Conservation (phyloP, 1,140 invertebrate species). For the Drosophila tsacasi region DNA sequence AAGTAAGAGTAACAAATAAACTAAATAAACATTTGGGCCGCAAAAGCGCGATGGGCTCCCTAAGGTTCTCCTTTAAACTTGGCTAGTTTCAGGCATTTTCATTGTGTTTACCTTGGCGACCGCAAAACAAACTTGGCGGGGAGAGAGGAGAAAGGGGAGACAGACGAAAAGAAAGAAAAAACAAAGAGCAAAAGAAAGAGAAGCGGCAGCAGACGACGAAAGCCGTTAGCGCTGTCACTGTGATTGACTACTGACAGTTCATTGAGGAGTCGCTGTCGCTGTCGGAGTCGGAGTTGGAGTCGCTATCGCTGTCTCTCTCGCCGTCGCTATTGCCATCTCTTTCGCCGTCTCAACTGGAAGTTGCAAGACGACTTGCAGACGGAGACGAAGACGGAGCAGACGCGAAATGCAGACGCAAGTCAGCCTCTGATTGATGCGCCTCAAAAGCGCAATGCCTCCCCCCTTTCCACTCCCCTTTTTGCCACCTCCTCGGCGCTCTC, state of each 20-base stretch:
- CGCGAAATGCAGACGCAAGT: slow-evolving; percentile 32
- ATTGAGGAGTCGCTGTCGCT: slow-evolving; percentile 36
- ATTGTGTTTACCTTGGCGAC: slow-evolving; percentile 28
- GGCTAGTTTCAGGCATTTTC: slow-evolving; percentile 17
- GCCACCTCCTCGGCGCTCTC: slow-evolving; percentile 2
- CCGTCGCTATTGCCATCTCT: slow-evolving; percentile 7
- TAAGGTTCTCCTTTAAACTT: slow-evolving; percentile 1
- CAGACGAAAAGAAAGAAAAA: not conserved
- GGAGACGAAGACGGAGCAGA: slow-evolving; percentile 8
- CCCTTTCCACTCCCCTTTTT: slow-evolving; percentile 8
- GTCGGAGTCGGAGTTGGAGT: not conserved
- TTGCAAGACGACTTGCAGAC: slow-evolving; percentile 9
- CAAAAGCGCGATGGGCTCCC: not conserved
- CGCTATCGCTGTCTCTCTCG: slow-evolving; percentile 12
- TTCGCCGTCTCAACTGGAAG: not conserved
- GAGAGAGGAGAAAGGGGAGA: not conserved
- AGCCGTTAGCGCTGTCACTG: slow-evolving; percentile 55
- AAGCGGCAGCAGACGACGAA: slow-evolving; percentile 38
- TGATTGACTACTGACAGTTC: slow-evolving; percentile 56
- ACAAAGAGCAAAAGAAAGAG: not conserved
- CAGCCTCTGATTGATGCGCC: slow-evolving; percentile 59
- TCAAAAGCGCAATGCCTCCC: slow-evolving; percentile 43
- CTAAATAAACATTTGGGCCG: slow-evolving; percentile 10
- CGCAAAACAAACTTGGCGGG: slow-evolving; percentile 19
- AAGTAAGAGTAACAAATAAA: slow-evolving; percentile 2